phyloP scores from a whole-genome alignment of 1,140 invertebrate genomes.

The Ceratitis capitata region DNA sequence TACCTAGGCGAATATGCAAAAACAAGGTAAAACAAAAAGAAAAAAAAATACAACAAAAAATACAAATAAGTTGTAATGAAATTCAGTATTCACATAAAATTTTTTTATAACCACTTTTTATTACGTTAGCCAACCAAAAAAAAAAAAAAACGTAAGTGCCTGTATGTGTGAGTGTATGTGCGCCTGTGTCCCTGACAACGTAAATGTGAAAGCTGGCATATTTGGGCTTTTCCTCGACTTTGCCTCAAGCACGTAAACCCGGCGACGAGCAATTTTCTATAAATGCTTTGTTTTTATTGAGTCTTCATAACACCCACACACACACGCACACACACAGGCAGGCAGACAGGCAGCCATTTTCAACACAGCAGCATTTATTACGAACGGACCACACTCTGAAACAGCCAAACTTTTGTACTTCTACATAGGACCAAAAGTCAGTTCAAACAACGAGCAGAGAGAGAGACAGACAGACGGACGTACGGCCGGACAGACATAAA shows the following conservation, averaged over 20 bases:
- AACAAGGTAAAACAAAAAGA: not conserved
- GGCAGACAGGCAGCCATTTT: not conserved
- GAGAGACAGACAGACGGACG: not conserved
- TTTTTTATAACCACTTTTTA: not conserved
- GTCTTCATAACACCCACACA: not conserved
- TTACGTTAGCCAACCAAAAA: not conserved
- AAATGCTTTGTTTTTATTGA: slow-evolving; percentile 17
- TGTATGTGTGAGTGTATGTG: too few relatives aligned
- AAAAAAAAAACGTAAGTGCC: too few relatives aligned
- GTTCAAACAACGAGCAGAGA: not conserved
- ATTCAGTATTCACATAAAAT: not conserved
- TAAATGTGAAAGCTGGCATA: not conserved
- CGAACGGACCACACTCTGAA: not conserved
- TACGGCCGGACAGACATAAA: not conserved
- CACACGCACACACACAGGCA: not conserved
- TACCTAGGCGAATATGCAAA: not conserved
- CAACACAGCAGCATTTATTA: not conserved
- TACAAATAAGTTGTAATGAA: not conserved
- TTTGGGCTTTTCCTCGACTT: not conserved
- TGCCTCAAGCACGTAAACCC: not conserved
- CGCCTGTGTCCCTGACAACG: not conserved
- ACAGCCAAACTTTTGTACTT: not conserved
- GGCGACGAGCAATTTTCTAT: not conserved
- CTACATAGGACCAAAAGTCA: not conserved
- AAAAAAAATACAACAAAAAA: not conserved